phyloP scores from a whole-genome alignment of 2,888 invertebrate species.

The Erebia palarica region DNA sequence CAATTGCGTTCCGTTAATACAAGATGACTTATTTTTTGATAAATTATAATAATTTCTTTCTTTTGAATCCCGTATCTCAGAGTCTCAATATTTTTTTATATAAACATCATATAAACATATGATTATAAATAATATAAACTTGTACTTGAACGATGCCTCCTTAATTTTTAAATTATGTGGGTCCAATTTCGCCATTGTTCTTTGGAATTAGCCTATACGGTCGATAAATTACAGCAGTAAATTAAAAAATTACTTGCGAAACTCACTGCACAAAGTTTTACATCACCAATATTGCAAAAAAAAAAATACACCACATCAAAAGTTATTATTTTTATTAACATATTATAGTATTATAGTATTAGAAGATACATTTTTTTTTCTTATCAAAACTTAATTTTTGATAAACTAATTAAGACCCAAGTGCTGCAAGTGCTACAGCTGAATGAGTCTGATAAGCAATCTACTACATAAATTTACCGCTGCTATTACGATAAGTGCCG shows the following conservation, averaged over 20 bases:
- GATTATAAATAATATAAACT: too few species aligned
- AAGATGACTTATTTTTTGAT: too few species aligned
- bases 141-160: too few species aligned
- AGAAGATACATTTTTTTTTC: not conserved
- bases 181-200: too few species aligned
- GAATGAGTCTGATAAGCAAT: conserved; percentile 34
- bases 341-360: too few species aligned
- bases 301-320: not conserved
- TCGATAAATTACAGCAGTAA: not conserved
- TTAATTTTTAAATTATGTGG: too few species aligned
- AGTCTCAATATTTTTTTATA: too few species aligned
- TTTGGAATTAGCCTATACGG: not conserved
- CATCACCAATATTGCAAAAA: not conserved
- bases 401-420: not conserved
- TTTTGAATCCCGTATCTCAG: too few species aligned
- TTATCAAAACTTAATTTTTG: not conserved
- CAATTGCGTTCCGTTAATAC: too few species aligned
- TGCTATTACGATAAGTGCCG: conserved; percentile 51
- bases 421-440: conserved; percentile 17
- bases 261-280: not conserved
- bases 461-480: conserved; percentile 42
- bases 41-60: too few species aligned
- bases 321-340: too few species aligned
- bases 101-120: too few species aligned
- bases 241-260: not conserved